These are phyloP conservation scores for Agriotes lineatus DNA, from an alignment of 2,888 invertebrate genomes.

Conservation along the genomic window DNA sequence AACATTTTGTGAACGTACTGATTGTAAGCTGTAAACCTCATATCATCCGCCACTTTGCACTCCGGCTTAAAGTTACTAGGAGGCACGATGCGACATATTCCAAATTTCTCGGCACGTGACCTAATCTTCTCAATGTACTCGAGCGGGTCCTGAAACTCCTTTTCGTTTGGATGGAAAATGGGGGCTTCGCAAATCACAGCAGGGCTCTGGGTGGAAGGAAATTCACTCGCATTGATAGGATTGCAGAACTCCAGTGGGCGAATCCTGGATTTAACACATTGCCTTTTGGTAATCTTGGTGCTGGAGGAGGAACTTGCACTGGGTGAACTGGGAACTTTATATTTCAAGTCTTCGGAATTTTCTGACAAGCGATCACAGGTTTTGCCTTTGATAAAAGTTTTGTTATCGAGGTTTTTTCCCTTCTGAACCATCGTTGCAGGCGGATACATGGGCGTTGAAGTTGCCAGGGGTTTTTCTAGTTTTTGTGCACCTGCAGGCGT, in stretches of 20 bases:
- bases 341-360: constrained; percentile 59
- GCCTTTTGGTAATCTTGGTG: constrained; percentile 61
- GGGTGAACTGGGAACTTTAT: constrained; percentile 64
- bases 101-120: constrained; percentile 81
- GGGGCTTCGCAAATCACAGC: constrained; percentile 80
- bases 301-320: constrained; percentile 65
- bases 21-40: constrained; percentile 88
- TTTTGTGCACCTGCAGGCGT: constrained; percentile 59
- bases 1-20: constrained; percentile 92
- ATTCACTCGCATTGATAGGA: constrained; percentile 62
- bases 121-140: constrained; percentile 86
- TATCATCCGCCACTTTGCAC: constrained; percentile 85
- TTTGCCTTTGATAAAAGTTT: constrained; percentile 13
- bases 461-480: constrained; percentile 43
- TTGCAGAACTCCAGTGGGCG: constrained; percentile 54
- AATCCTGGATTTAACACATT: constrained; percentile 55
- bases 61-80: constrained; percentile 84
- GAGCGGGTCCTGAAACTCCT: constrained; percentile 89
- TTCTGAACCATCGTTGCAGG: constrained; percentile 71
- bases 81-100: constrained; percentile 89
- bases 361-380: constrained; percentile 47
- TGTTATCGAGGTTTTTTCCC: constrained; percentile 65
- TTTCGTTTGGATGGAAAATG: constrained; percentile 82
- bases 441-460: constrained; percentile 60
- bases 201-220: constrained; percentile 64